These are phyloP conservation scores for Sarcophaga subvicina DNA, from an alignment of 2,888 invertebrate species.

Conservation along the genomic window DNA sequence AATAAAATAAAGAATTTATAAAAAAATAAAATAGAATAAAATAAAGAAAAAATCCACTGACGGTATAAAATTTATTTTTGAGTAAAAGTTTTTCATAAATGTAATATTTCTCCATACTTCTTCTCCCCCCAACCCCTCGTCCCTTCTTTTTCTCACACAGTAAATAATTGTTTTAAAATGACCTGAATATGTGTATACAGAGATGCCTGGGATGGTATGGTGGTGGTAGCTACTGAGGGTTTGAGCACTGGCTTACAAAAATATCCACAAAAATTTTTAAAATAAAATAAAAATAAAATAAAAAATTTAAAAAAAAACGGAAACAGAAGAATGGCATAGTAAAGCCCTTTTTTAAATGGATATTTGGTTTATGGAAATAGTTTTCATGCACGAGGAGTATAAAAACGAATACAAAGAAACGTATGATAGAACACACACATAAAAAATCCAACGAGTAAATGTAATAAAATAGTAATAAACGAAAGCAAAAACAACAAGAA, in stretches of 20 bases:
- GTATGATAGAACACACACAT: constrained; percentile 2
- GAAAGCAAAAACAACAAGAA: constrained; percentile 31
- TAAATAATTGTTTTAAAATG: constrained; percentile 71
- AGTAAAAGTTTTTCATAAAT: constrained; percentile 65
- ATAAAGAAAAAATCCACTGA: not conserved
- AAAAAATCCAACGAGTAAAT: constrained; percentile 49
- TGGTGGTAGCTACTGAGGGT: not conserved
- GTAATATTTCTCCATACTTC: constrained; percentile 46
- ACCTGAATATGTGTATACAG: constrained; percentile 62
- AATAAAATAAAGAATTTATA: not conserved
- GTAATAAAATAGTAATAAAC: constrained; percentile 49
- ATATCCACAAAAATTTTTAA: constrained; percentile 22
- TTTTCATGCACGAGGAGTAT: constrained; percentile 41
- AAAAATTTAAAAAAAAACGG: not conserved
- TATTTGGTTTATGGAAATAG: constrained; percentile 70
- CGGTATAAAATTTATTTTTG: constrained; percentile 50
- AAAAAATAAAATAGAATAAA: not conserved
- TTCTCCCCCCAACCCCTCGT: not conserved
- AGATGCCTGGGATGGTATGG: not conserved
- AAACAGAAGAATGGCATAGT: constrained; percentile 30
- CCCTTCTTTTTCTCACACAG: constrained; percentile 23
- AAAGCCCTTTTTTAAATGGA: constrained; percentile 64
- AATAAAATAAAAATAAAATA: not conserved
- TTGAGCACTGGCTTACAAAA: constrained; percentile 23
- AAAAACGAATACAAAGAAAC: constrained; percentile 32